Evolutionary conservation across 2,113 vertebrate species (phyloP), one percentile per base, ranked within the genome.

Genomic region (Oreochromis tanganicae): DNA sequence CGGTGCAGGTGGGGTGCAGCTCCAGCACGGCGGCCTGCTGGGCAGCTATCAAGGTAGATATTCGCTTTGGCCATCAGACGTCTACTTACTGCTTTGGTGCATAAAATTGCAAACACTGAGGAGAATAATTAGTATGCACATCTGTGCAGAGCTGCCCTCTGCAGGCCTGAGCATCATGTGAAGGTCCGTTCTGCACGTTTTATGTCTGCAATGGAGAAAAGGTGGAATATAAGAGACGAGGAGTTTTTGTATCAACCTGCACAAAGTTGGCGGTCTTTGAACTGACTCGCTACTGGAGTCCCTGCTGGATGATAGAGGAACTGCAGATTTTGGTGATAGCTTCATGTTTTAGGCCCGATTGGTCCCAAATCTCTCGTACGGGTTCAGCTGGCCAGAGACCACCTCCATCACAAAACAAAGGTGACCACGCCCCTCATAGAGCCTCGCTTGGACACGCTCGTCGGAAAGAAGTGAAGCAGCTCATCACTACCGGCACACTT

Each of bases 1-100:
- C 81, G 46, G 73, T 81, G 80, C 91, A 90, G 78, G 81, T 86
- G 32, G 86, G 85, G 81, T 68, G 88, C 75, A 90, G 85, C 85
- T 91, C 88, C 56, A 84, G 78, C 83, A 83, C 2, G 27, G 43
- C 34, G 19, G 16, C 91, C 87, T 81, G 88, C 93, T 88, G 88
- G 38, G 92, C 55, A 82, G 87, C 89, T 83, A 84, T 90, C 52
- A 54, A 87, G 63, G 82, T 57, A 79, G 87, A 87, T 86, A 56
- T 52, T 85, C 78, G 79, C 55, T 55, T n/a, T 27, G 81, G 87
- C 73, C 73, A 85, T 89, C 24, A 82, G 82, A 73, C 52, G 46
- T 81, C 59, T 75, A 82, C 73, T 88, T 86, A 80, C 59, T 84
- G 56, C 81, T 83, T 50, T 52, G 36, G 27, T 55, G 46, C 16